These are phyloP conservation scores for Aplysina aerophoba DNA, from an alignment of 37 sponge, comb jelly and placozoan genomes.

Conservation along the genomic window DNA sequence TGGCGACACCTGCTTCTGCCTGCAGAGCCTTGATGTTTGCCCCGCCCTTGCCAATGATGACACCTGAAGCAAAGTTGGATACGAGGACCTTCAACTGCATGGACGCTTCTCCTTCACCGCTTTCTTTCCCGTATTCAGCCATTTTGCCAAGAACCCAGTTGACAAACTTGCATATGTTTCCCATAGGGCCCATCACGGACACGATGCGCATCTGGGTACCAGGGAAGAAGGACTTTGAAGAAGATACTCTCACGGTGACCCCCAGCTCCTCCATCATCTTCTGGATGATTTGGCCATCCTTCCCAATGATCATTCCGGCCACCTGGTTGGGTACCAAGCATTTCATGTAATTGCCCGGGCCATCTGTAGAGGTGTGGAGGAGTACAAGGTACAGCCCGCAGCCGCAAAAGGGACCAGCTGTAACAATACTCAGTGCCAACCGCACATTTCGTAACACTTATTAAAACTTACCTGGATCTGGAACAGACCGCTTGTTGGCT, in stretches of 20 bases:
- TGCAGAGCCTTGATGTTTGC: slow-evolving; percentile 82
- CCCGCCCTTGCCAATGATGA: slow-evolving; percentile 94
- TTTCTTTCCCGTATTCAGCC: slow-evolving; percentile 20
- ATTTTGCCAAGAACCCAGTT: slow-evolving; percentile 46
- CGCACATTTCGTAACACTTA: too few species aligned
- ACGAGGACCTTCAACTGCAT: slow-evolving; percentile 78
- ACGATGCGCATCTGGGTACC: slow-evolving; percentile 84
- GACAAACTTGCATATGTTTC: slow-evolving; percentile 49
- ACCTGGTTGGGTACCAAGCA: slow-evolving; percentile 86
- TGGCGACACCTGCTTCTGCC: slow-evolving; percentile 69
- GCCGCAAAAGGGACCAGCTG: too few species aligned
- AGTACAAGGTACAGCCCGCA: too few species aligned
- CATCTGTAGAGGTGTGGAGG: neutral
- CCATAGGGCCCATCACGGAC: slow-evolving; percentile 58
- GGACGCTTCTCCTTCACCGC: slow-evolving; percentile 22
- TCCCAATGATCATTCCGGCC: slow-evolving; percentile 93
- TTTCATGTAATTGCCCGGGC: slow-evolving; percentile 71
- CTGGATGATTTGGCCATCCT: slow-evolving; percentile 79
- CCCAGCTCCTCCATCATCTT: slow-evolving; percentile 72
- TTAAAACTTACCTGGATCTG: slow-evolving; percentile 20
- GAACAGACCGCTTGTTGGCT: slow-evolving; percentile 1
- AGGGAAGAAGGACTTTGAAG: slow-evolving; percentile 79
- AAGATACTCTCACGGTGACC: slow-evolving; percentile 84
- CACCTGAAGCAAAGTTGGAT: slow-evolving; percentile 88
- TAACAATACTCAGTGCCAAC: too few species aligned